phyloP scores from a whole-genome alignment of 1,140 invertebrate genomes.

The Tetragnatha versicolor region DNA sequence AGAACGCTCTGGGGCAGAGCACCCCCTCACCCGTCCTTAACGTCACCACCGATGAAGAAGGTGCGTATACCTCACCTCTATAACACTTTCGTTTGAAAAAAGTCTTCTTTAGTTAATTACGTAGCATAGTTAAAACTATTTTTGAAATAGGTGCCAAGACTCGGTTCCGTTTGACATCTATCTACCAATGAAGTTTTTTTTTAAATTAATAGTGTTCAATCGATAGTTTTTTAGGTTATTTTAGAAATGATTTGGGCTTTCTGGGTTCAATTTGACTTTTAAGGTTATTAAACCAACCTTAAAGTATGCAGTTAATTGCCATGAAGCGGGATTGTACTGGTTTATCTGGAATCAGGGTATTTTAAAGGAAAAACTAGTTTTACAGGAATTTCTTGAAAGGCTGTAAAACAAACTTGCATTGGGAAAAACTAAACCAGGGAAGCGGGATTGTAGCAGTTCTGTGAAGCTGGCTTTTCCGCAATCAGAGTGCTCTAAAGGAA shows the following conservation, averaged over 20 bases:
- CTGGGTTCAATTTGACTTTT: no score
- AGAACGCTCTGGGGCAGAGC: constrained; percentile 91
- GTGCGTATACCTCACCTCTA: constrained; percentile 60
- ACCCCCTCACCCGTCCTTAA: constrained; percentile 89
- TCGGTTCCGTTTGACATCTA: background rate
- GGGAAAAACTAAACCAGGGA: no score
- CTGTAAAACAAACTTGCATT: no score
- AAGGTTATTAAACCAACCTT: no score
- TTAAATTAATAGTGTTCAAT: no score
- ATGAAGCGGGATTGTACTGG: no score
- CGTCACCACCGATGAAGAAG: constrained; percentile 93
- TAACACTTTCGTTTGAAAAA: background rate
- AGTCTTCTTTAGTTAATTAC: background rate
- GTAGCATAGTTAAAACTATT: background rate
- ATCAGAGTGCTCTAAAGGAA: background rate
- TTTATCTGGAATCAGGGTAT: no score
- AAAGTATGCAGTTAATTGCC: no score
- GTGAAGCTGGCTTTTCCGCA: background rate
- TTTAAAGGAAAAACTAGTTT: no score
- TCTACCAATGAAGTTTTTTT: background rate
- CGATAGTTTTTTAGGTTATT: no score
- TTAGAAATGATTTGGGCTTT: no score
- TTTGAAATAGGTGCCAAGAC: background rate
- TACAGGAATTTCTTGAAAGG: no score
- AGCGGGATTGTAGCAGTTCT: background rate